Conservation (phyloP, 2,113 vertebrate species). For the Notarius lentiginosus region DNA sequence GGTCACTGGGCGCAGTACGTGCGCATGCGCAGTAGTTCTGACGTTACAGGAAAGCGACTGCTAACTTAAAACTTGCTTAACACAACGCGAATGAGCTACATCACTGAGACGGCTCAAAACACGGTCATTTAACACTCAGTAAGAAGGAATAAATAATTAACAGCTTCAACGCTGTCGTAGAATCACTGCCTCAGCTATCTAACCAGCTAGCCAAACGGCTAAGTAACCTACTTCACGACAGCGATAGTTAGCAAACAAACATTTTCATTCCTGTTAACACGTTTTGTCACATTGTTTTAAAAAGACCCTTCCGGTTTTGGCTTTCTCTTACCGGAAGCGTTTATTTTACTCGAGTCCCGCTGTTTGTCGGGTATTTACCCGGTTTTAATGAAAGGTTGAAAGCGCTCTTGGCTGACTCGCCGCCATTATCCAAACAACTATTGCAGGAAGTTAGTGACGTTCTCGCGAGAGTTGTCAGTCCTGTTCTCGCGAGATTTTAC, state of each 20-base stretch:
- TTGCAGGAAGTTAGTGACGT: conserved; percentile 47
- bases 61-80: neutral
- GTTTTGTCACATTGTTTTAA: neutral
- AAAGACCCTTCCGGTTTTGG: neutral
- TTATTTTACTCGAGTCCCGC: conserved; percentile 41
- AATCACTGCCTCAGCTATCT: too few species aligned
- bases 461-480: conserved; percentile 17
- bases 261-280: neutral
- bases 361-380: conserved; percentile 61
- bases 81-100: neutral
- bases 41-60: neutral
- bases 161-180: too few species aligned
- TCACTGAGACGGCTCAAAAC: neutral
- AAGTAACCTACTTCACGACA: conserved; percentile 8
- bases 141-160: too few species aligned
- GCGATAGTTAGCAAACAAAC: conserved; percentile 19
- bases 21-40: conserved; percentile 16
- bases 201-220: conserved; percentile 33
- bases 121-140: too few species aligned
- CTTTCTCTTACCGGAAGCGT: conserved; percentile 29
- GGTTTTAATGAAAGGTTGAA: conserved; percentile 61
- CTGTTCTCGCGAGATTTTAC: conserved; percentile 9
- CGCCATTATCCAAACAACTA: conserved; percentile 63
- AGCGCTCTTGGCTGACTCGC: conserved; percentile 60
- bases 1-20: neutral